A percentile compares a stretch with the other conserved stretches of the same genome.
Evolutionary conservation across 2,888 invertebrate genomes (phyloP).

Genomic region (Gortyna flavago): DNA sequence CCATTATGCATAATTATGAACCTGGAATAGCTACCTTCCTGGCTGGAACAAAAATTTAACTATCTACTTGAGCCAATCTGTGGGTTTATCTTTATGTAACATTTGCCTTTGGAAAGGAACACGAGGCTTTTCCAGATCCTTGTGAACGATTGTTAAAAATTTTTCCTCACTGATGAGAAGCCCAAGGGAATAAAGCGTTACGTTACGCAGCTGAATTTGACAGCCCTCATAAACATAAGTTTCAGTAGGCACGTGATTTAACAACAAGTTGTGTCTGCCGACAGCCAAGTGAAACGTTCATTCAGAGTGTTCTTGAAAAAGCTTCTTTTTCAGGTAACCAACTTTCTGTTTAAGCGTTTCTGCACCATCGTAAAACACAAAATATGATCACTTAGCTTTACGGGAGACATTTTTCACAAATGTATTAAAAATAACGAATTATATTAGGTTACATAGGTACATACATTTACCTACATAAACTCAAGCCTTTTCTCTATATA

Average conservation of each 20-base stretch:
- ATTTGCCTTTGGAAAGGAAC: background rate
- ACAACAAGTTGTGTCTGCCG: constrained; percentile 9
- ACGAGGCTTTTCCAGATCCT: background rate
- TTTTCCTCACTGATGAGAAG: background rate
- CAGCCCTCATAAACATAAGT: constrained; percentile 29
- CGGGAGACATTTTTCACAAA: background rate
- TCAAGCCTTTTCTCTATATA: background rate
- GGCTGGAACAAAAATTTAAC: accelerated
- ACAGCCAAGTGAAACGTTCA: constrained; percentile 18
- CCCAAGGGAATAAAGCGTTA: background rate
- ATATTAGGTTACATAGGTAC: background rate
- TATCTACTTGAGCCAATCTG: background rate
- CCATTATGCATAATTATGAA: background rate
- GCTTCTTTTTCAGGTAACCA: background rate
- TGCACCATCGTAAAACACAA: too few relatives aligned
- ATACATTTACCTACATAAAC: background rate
- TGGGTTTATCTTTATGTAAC: background rate
- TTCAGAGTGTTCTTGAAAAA: background rate
- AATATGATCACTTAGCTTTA: background rate
- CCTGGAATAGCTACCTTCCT: background rate
- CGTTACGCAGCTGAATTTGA: constrained; percentile 9
- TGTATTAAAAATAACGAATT: background rate
- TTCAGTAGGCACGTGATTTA: constrained; percentile 20
- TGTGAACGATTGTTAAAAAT: background rate
- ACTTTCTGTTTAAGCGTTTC: background rate